phyloP scores from a whole-genome alignment of 2,888 invertebrate genomes.

The Rhodophaea formosa region DNA sequence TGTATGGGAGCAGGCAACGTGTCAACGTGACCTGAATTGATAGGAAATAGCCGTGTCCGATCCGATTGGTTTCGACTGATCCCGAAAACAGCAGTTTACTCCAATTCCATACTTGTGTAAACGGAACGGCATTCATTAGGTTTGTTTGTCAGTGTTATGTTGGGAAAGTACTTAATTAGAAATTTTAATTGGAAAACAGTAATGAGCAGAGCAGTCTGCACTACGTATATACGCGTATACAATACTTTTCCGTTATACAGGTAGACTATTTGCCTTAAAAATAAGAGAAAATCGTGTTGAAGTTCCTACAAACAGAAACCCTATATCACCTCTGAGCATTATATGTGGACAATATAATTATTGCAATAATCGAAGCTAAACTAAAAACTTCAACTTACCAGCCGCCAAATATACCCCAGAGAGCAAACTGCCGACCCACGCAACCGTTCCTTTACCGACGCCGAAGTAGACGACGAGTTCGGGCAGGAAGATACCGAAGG shows the following conservation, averaged over 20 bases:
- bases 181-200: not conserved
- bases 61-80: slow-evolving; percentile 27
- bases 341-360: not conserved
- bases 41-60: slow-evolving; percentile 43
- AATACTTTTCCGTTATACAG: too few species aligned
- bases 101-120: not conserved
- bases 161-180: not conserved
- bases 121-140: not conserved
- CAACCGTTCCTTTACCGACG: slow-evolving; percentile 92
- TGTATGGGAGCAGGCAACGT: slow-evolving; percentile 8
- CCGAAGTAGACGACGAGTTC: slow-evolving; percentile 91
- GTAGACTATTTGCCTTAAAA: too few species aligned
- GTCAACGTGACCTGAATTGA: slow-evolving; percentile 54
- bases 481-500: slow-evolving; percentile 95
- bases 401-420: slow-evolving; percentile 97
- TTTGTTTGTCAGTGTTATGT: not conserved
- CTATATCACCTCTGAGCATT: not conserved
- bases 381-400: slow-evolving; percentile 78
- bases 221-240: too few species aligned
- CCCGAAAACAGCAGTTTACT: not conserved
- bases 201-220: not conserved
- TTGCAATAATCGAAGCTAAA: not conserved
- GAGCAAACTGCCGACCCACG: slow-evolving; percentile 96
- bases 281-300: too few species aligned
- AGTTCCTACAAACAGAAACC: too few species aligned